Conservation (phyloP, 2,797 vertebrate species). For the Coluber constrictor region DNA sequence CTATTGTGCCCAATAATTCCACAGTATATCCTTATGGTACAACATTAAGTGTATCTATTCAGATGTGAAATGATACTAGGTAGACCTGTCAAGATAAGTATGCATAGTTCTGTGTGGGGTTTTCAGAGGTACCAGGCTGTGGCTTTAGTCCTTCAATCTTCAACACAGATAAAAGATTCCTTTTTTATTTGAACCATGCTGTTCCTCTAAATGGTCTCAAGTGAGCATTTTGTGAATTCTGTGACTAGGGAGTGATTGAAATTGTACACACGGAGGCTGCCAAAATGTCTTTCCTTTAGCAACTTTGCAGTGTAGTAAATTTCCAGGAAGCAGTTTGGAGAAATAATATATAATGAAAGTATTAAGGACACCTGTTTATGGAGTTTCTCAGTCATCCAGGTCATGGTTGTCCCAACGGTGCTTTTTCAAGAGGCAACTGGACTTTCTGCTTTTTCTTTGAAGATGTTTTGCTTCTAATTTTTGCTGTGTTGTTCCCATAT, state of each 20-base stretch:
- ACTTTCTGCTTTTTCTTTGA: too few species aligned
- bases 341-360: background rate
- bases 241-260: background rate
- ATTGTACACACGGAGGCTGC: background rate
- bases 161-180: background rate
- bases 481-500: background rate
- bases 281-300: background rate
- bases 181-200: background rate
- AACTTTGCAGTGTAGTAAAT: background rate
- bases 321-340: background rate
- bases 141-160: background rate
- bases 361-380: background rate
- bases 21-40: background rate
- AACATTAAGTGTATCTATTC: background rate
- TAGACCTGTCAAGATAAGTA: background rate
- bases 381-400: too few species aligned
- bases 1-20: background rate
- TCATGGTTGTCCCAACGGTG: too few species aligned
- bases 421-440: too few species aligned
- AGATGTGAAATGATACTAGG: background rate
- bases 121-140: background rate
- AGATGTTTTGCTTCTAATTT: background rate
- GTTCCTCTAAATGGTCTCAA: background rate
- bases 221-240: background rate
- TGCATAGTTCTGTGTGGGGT: background rate